phyloP scores from a whole-genome alignment of 1,140 invertebrate species.

The Aphaenogaster floridana region DNA sequence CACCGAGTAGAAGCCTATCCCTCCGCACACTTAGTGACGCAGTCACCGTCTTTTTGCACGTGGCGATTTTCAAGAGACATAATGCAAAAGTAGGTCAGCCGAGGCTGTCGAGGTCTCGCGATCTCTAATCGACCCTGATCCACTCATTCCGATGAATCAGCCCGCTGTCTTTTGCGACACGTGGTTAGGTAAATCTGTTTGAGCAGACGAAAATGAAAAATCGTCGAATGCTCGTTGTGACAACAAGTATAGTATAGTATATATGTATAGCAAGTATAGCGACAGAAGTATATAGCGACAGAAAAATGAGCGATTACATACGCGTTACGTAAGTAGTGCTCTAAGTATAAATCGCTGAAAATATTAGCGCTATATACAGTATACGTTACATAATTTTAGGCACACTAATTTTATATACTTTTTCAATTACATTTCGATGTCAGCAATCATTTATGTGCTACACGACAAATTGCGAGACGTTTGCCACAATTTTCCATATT shows the following conservation, averaged over 20 bases:
- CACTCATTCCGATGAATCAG: conserved; percentile 63
- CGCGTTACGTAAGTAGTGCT: neutral
- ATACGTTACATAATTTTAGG: neutral
- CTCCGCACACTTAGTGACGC: conserved; percentile 31
- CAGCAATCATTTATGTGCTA: neutral
- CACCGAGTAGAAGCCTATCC: conserved; percentile 4
- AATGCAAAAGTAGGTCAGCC: conserved; percentile 66
- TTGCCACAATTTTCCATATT: neutral
- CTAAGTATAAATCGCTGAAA: conserved; percentile 3
- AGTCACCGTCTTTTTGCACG: neutral
- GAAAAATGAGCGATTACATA: conserved; percentile 23
- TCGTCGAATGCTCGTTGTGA: neutral
- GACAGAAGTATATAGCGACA: no score
- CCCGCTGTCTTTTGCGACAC: conserved; percentile 7
- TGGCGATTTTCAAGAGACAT: conserved; percentile 45
- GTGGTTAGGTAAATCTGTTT: neutral
- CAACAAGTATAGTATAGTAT: neutral
- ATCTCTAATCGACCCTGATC: conserved; percentile 57
- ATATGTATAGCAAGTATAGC: no score
- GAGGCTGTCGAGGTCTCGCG: conserved; percentile 34
- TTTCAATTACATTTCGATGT: neutral
- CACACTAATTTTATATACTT: neutral
- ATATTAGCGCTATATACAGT: neutral
- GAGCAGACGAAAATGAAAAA: neutral
- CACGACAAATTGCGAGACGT: neutral